These are phyloP conservation scores for Caenorhabditis wallacei DNA, from an alignment of 2,888 invertebrate genomes.

Conservation along the genomic window DNA sequence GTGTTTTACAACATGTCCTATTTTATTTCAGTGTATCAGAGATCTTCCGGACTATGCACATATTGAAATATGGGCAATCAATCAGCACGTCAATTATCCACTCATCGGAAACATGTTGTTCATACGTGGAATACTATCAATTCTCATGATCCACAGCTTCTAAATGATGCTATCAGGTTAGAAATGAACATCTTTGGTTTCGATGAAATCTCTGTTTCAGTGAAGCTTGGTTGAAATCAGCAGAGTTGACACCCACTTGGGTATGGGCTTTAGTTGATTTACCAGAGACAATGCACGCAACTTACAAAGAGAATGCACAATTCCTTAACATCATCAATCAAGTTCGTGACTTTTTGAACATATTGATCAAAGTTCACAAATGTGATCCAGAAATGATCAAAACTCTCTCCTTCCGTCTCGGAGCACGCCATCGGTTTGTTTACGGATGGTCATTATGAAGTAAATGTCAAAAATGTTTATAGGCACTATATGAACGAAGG, in stretches of 20 bases:
- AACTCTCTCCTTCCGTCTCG: conserved; percentile 72
- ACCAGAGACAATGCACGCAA: conserved; percentile 73
- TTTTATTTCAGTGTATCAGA: conserved; percentile 44
- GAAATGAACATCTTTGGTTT: neutral
- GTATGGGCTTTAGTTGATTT: conserved; percentile 76
- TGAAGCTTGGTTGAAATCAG: conserved; percentile 75
- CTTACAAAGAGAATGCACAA: conserved; percentile 70
- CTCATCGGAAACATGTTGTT: conserved; percentile 69
- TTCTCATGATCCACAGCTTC: conserved; percentile 65
- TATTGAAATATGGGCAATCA: conserved; percentile 70
- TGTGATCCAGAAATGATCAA: conserved; percentile 76
- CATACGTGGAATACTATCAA: conserved; percentile 75
- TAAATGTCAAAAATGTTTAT: conserved; percentile 17
- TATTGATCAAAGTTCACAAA: conserved; percentile 75
- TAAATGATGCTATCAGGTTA: conserved; percentile 72
- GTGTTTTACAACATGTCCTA: neutral
- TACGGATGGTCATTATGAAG: neutral
- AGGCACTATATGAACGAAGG: conserved; percentile 74
- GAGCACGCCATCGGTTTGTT: conserved; percentile 70
- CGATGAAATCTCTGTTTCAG: conserved; percentile 55
- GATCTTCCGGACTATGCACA: conserved; percentile 45
- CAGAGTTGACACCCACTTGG: conserved; percentile 76
- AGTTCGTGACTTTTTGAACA: conserved; percentile 75
- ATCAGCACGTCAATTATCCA: conserved; percentile 64
- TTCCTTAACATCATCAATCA: conserved; percentile 73